phyloP scores from a whole-genome alignment of 2,113 vertebrate species.

The Gavia stellata region DNA sequence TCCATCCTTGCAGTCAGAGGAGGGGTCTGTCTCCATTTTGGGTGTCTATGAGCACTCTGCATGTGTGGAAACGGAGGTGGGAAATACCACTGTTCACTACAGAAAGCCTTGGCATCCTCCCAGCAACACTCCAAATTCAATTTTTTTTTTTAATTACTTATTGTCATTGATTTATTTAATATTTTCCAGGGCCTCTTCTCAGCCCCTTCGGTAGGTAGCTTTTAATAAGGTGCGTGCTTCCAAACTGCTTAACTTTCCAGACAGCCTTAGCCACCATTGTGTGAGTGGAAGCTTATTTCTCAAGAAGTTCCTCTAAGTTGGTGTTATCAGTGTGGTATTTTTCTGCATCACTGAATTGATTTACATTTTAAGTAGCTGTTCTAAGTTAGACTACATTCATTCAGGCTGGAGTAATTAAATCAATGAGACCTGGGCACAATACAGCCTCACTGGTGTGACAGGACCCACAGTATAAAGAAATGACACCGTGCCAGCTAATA shows the following conservation, averaged over 20 bases:
- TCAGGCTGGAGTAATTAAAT: slow-evolving; percentile 85
- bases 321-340: slow-evolving; percentile 82
- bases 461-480: slow-evolving; percentile 66
- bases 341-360: slow-evolving; percentile 88
- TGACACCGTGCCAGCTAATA: slow-evolving; percentile 56
- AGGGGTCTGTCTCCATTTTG: not conserved
- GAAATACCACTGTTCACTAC: not conserved
- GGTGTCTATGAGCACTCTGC: not conserved
- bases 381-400: slow-evolving; percentile 76
- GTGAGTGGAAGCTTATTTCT: slow-evolving; percentile 75
- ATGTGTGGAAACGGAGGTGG: not conserved
- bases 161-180: slow-evolving; percentile 3
- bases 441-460: slow-evolving; percentile 75
- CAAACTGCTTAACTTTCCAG: slow-evolving; percentile 68
- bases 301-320: slow-evolving; percentile 58
- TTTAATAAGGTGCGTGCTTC: slow-evolving; percentile 60
- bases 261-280: slow-evolving; percentile 62
- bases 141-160: not conserved
- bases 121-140: not conserved
- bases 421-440: slow-evolving; percentile 77
- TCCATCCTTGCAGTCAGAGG: not conserved
- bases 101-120: not conserved
- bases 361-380: slow-evolving; percentile 83
- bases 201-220: not conserved
- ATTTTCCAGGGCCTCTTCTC: slow-evolving; percentile 7